Conservation (phyloP, 2,888 invertebrate genomes). For the Meganola albula region DNA sequence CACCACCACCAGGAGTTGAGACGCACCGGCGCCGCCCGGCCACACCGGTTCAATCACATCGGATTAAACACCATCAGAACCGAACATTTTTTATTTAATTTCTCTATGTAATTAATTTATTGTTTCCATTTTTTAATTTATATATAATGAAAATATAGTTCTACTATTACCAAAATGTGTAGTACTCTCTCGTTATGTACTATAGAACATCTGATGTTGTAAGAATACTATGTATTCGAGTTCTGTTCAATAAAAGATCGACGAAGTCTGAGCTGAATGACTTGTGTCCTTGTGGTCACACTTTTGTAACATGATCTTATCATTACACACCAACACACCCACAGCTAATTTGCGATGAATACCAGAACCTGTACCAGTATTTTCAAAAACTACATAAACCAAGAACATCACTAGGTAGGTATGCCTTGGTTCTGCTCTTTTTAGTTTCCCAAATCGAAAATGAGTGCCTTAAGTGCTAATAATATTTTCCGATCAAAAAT, state of each 20-base stretch:
- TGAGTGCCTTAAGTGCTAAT: too few species aligned
- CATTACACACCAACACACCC: constrained; percentile 41
- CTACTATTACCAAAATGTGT: constrained; percentile 66
- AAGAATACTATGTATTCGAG: constrained; percentile 66
- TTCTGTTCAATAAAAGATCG: constrained; percentile 59
- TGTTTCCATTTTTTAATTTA: constrained; percentile 76
- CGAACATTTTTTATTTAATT: constrained; percentile 62
- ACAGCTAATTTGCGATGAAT: too few species aligned
- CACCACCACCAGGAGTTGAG: constrained; percentile 18
- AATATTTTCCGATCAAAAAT: too few species aligned
- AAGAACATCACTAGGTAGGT: too few species aligned
- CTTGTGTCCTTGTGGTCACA: constrained; percentile 44
- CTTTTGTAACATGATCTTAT: constrained; percentile 50
- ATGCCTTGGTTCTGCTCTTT: too few species aligned
- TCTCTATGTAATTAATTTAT: constrained; percentile 68
- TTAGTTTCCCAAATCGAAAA: too few species aligned
- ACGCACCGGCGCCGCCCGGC: constrained; percentile 37
- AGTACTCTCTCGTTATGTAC: constrained; percentile 46
- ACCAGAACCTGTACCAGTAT: too few species aligned
- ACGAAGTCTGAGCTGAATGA: constrained; percentile 63
- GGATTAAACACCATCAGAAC: constrained; percentile 55
- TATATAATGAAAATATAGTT: constrained; percentile 74
- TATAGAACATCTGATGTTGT: constrained; percentile 21
- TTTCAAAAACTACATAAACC: too few species aligned
- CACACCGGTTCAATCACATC: constrained; percentile 44